These are phyloP conservation scores for Myotis lucifugus DNA, from an alignment of 2,113 vertebrate species.

Conservation along the genomic window DNA sequence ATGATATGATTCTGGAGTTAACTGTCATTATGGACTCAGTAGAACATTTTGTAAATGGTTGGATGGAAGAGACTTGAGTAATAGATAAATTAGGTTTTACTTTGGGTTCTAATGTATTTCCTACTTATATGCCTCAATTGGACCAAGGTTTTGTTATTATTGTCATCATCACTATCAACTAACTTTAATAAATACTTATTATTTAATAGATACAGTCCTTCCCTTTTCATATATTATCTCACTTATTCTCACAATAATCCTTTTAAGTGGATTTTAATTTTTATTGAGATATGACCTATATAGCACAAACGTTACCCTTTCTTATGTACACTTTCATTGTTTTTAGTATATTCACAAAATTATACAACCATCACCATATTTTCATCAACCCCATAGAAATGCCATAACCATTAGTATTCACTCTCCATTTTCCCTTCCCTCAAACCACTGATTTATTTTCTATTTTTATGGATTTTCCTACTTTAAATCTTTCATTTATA, in stretches of 20 bases:
- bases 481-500: neutral
- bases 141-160: neutral
- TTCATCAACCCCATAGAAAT: neutral
- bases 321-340: neutral
- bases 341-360: neutral
- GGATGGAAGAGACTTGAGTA: neutral
- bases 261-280: neutral
- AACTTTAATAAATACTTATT: neutral
- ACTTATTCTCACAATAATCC: neutral
- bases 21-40: neutral
- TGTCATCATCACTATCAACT: neutral
- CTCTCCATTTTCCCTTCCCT: neutral
- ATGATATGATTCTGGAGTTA: neutral
- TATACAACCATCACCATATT: neutral
- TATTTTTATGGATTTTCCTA: neutral
- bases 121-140: neutral
- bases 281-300: neutral
- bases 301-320: neutral
- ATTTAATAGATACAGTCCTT: neutral
- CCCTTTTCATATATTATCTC: neutral
- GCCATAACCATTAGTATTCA: neutral
- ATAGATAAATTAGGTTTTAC: neutral
- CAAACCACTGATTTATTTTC: neutral
- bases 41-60: neutral
- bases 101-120: neutral